Evolutionary conservation across 2,113 vertebrate genomes (phyloP).

Genomic region (Orycteropus afer): DNA sequence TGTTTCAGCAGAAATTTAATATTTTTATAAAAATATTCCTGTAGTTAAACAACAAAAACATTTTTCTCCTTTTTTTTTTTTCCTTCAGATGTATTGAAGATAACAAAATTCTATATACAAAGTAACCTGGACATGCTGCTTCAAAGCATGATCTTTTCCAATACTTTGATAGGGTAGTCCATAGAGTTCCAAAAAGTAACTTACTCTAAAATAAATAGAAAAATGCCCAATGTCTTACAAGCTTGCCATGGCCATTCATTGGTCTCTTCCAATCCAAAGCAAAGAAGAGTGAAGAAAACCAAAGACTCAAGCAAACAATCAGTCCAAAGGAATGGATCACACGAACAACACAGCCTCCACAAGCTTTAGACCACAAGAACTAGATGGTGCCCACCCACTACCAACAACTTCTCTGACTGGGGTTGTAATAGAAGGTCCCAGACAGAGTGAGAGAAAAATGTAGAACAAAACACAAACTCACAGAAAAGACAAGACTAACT

Average conservation of each 20-base stretch:
- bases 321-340: background rate
- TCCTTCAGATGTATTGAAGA: background rate
- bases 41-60: no score
- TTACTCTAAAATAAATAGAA: background rate
- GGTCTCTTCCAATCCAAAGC: background rate
- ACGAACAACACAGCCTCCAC: background rate
- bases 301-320: background rate
- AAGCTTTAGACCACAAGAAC: background rate
- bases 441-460: background rate
- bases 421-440: no score
- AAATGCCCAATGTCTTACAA: no score
- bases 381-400: background rate
- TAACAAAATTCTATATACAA: background rate
- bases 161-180: background rate
- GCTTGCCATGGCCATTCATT: background rate
- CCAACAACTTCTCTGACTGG: background rate
- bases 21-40: no score
- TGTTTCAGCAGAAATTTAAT: no score
- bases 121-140: background rate
- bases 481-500: background rate
- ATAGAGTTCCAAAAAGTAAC: background rate
- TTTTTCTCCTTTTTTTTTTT: no score
- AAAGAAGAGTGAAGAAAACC: background rate
- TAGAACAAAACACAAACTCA: background rate
- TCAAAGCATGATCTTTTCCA: background rate